Conservation (phyloP, 2,113 vertebrate genomes). For the Ceyx margarethae region DNA sequence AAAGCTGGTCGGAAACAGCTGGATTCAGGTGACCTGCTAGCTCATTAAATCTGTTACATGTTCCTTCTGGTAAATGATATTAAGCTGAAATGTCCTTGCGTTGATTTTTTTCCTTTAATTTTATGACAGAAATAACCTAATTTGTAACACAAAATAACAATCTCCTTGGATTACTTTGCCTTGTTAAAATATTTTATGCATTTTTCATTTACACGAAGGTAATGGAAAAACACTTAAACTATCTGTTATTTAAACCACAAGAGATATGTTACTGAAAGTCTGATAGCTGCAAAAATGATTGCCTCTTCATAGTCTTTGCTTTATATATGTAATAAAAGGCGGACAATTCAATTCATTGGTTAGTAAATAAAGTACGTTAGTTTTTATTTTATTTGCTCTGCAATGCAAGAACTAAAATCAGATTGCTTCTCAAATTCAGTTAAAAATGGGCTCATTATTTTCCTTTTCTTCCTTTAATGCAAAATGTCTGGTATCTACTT, state of each 20-base stretch:
- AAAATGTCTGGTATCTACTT: slow-evolving; percentile 59
- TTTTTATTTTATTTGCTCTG: slow-evolving; percentile 80
- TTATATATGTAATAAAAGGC: slow-evolving; percentile 92
- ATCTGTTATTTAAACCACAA: slow-evolving; percentile 93
- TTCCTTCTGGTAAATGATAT: slow-evolving; percentile 86
- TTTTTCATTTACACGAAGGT: slow-evolving; percentile 85
- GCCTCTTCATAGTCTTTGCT: slow-evolving; percentile 91
- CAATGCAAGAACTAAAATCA: slow-evolving; percentile 76
- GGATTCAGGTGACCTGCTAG: slow-evolving; percentile 87
- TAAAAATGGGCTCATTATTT: slow-evolving; percentile 72
- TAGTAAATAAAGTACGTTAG: slow-evolving; percentile 87
- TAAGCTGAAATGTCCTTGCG: slow-evolving; percentile 83
- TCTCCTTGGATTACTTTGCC: slow-evolving; percentile 85
- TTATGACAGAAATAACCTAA: slow-evolving; percentile 88
- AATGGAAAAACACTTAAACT: slow-evolving; percentile 90
- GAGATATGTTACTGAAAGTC: slow-evolving; percentile 86
- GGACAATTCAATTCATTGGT: slow-evolving; percentile 93
- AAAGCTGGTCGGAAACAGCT: slow-evolving; percentile 86
- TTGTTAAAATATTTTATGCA: slow-evolving; percentile 89
- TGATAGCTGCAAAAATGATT: slow-evolving; percentile 91
- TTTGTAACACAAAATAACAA: slow-evolving; percentile 88
- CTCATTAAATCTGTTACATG: slow-evolving; percentile 87
- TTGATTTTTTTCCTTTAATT: slow-evolving; percentile 85
- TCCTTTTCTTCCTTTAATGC: slow-evolving; percentile 57
- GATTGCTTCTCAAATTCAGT: slow-evolving; percentile 79